Evolutionary conservation across 2,113 vertebrate genomes (phyloP).

Genomic region (Probosciger aterrimus): DNA sequence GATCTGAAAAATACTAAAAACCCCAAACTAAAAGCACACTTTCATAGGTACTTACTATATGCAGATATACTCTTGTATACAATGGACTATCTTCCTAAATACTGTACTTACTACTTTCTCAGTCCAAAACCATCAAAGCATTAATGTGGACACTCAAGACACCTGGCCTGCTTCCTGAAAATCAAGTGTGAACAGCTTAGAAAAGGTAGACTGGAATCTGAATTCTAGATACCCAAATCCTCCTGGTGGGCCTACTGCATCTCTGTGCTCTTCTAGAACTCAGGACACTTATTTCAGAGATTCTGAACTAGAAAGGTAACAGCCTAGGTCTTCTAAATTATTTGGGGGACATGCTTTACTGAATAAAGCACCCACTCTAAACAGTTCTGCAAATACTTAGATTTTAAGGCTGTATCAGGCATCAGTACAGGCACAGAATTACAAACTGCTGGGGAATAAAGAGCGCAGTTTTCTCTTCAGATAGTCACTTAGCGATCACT

Average conservation of each 20-base stretch:
- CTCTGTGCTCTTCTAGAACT: not conserved
- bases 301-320: not conserved
- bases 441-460: not conserved
- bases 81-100: not conserved
- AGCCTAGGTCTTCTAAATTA: not conserved
- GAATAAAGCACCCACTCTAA: not conserved
- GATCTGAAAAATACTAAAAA: not conserved
- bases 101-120: not conserved
- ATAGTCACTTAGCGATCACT: not conserved
- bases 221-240: not conserved
- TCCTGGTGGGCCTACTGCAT: not conserved
- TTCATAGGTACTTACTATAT: not conserved
- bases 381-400: not conserved
- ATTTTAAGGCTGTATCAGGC: not conserved
- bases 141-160: not conserved
- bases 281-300: not conserved
- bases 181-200: not conserved
- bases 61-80: not conserved
- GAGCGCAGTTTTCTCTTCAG: not conserved
- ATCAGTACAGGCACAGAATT: not conserved
- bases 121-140: not conserved
- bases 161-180: not conserved
- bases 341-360: not conserved
- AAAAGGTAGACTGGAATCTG: not conserved
- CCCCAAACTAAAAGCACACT: not conserved